These are phyloP conservation scores for Ochotona princeps DNA, from an alignment of 2,113 vertebrate species.

Conservation along the genomic window DNA sequence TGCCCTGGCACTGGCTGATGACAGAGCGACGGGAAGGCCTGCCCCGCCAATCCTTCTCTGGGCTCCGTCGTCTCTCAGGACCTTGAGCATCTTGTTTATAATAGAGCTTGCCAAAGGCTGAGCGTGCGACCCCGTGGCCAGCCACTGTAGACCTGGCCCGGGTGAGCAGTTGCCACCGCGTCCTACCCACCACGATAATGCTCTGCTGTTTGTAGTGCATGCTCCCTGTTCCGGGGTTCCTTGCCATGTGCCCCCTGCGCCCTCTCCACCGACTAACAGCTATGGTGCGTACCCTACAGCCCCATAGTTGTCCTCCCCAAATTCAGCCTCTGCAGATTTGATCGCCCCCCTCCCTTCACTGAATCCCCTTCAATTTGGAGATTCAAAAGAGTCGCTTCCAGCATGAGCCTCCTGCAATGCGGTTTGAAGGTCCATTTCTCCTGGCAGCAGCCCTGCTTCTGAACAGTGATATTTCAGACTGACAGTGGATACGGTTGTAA, in stretches of 20 bases:
- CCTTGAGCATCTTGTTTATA: not conserved
- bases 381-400: slow-evolving; percentile 82
- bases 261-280: not conserved
- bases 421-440: slow-evolving; percentile 80
- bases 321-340: slow-evolving; percentile 74
- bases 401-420: slow-evolving; percentile 81
- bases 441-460: slow-evolving; percentile 78
- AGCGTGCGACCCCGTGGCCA: not conserved
- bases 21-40: not conserved
- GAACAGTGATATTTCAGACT: slow-evolving; percentile 79
- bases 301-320: slow-evolving; percentile 73
- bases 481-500: slow-evolving; percentile 82
- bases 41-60: not conserved
- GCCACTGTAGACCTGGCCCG: not conserved
- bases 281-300: slow-evolving; percentile 61
- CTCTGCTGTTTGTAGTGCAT: not conserved
- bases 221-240: not conserved
- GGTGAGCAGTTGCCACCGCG: not conserved
- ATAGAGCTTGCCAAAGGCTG: not conserved
- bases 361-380: slow-evolving; percentile 81
- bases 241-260: not conserved
- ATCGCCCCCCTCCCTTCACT: slow-evolving; percentile 77
- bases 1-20: not conserved
- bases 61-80: not conserved
- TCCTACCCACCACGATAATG: fast-evolving